These are phyloP conservation scores for Sebastes elongatus DNA, from an alignment of 2,797 vertebrate species.

Conservation along the genomic window DNA sequence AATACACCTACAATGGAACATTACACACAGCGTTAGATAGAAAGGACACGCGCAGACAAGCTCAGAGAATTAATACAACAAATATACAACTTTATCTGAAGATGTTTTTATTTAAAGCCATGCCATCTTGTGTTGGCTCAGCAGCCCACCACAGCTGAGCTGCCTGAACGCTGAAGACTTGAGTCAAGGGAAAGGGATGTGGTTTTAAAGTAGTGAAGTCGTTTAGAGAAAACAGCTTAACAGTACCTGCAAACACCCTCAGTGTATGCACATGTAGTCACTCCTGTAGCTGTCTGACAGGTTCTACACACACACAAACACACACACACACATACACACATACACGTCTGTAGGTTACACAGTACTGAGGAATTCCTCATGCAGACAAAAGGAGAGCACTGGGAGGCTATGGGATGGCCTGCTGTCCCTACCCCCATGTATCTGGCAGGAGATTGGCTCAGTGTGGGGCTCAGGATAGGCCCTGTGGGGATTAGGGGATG, in stretches of 20 bases:
- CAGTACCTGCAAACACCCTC: slow-evolving; percentile 31
- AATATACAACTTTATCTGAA: background rate
- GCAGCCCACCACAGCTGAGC: slow-evolving; percentile 9
- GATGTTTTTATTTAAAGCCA: background rate
- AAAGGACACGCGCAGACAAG: background rate
- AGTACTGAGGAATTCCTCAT: slow-evolving; percentile 61
- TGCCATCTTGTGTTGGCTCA: background rate
- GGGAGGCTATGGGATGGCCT: slow-evolving; percentile 20
- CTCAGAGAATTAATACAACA: background rate
- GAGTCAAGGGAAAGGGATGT: slow-evolving; percentile 65
- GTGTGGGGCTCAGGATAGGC: slow-evolving; percentile 43
- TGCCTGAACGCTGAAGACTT: slow-evolving; percentile 4
- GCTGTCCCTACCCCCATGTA: slow-evolving; percentile 52
- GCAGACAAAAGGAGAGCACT: slow-evolving; percentile 48
- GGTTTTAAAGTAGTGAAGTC: slow-evolving; percentile 53
- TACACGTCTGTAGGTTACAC: slow-evolving; percentile 17
- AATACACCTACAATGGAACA: background rate
- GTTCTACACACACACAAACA: slow-evolving; percentile 36
- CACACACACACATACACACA: background rate
- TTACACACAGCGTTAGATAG: too few species aligned
- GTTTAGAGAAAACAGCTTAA: slow-evolving; percentile 34
- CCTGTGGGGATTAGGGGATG: slow-evolving; percentile 54
- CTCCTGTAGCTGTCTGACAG: slow-evolving; percentile 58
- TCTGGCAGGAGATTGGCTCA: slow-evolving; percentile 61
- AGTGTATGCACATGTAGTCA: slow-evolving; percentile 13